Conservation (phyloP, 2,113 vertebrate genomes). For the Phycodurus eques region DNA sequence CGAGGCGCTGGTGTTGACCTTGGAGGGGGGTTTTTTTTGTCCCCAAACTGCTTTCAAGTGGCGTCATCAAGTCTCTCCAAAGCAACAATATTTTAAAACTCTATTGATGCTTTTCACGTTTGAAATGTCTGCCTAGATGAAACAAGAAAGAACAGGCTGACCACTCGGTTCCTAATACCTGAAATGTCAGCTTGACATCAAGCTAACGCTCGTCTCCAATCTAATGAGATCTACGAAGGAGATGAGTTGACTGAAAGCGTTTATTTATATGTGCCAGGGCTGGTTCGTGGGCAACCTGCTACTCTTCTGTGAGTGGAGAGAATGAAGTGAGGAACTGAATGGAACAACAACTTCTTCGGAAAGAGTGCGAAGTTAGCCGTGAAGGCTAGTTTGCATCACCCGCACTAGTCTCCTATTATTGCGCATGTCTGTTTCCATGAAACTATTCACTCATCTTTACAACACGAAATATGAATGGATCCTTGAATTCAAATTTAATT, state of each 20-base stretch:
- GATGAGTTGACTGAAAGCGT: slow-evolving; percentile 4
- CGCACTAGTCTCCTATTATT: neutral
- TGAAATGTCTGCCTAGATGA: slow-evolving; percentile 22
- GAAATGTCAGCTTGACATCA: slow-evolving; percentile 37
- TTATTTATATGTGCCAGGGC: neutral
- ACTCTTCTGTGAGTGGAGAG: neutral
- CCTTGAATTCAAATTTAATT: neutral
- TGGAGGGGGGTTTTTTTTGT: neutral
- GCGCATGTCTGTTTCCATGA: neutral
- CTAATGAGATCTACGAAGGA: slow-evolving; percentile 4
- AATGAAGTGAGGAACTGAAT: neutral
- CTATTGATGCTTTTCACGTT: neutral
- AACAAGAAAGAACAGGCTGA: slow-evolving; percentile 26
- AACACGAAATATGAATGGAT: neutral
- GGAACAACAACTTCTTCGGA: neutral
- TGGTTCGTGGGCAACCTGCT: too few relatives aligned
- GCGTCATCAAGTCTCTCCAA: neutral
- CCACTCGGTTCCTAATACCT: neutral
- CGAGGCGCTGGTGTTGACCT: neutral
- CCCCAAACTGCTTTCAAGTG: neutral
- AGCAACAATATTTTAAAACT: neutral
- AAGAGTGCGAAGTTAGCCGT: neutral
- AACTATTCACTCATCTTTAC: neutral
- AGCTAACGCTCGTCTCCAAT: neutral
- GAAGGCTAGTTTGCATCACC: neutral